Conservation (phyloP, 1,140 invertebrate species). For the Drosophila tani region DNA sequence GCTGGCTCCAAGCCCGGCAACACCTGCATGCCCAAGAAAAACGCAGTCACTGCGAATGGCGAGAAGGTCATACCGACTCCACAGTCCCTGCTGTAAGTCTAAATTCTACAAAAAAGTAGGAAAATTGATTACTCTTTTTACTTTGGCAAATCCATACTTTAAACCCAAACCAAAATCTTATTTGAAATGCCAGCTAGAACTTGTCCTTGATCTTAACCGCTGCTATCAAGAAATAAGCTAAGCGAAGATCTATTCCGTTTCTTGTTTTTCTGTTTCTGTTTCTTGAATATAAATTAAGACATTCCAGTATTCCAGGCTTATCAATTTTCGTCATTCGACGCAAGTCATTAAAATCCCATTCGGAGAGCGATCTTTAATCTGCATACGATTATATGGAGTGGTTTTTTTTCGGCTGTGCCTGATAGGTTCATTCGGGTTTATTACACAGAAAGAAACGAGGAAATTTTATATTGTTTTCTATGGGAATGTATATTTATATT, state of each 20-base stretch:
- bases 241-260: constrained; percentile 15
- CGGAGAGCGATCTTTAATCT: constrained; percentile 49
- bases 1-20: constrained; percentile 42
- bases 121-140: too few relatives aligned
- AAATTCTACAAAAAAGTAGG: too few relatives aligned
- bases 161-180: not conserved
- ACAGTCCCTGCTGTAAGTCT: constrained; percentile 71
- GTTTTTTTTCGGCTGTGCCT: not conserved
- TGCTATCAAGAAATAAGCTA: constrained; percentile 26
- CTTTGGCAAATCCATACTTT: not conserved
- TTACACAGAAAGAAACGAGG: not conserved
- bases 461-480: too few relatives aligned
- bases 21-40: constrained; percentile 49
- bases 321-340: constrained; percentile 47
- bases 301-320: constrained; percentile 57
- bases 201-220: constrained; percentile 67
- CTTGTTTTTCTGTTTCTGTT: constrained; percentile 11
- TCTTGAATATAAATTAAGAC: constrained; percentile 49
- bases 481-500: too few relatives aligned
- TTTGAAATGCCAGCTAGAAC: constrained; percentile 7
- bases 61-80: constrained; percentile 63
- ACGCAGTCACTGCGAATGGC: not conserved
- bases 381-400: constrained; percentile 48
- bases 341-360: constrained; percentile 53
- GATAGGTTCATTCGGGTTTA: constrained; percentile 12